Conservation (phyloP, 2,113 vertebrate genomes). For the Megaptera novaeangliae region DNA sequence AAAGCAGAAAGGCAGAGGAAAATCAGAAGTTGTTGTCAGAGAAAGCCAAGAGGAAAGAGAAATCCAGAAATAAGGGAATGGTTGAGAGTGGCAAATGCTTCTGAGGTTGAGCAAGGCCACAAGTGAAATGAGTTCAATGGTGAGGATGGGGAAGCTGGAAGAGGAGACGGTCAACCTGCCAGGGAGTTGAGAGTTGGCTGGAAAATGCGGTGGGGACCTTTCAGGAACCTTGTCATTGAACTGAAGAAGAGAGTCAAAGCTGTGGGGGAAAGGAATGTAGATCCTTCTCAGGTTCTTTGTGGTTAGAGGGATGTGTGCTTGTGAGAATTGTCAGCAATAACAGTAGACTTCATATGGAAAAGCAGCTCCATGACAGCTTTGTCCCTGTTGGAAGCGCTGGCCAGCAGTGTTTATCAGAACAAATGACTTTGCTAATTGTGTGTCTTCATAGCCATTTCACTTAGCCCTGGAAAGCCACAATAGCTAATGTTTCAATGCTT, state of each 20-base stretch:
- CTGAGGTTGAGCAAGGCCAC: background rate
- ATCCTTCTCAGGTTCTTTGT: background rate
- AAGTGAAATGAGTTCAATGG: background rate
- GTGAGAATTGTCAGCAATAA: background rate
- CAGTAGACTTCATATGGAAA: background rate
- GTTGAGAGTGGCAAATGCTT: background rate
- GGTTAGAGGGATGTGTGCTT: background rate
- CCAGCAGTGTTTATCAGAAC: background rate
- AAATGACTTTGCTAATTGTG: conserved; percentile 64
- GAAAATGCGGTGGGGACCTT: background rate
- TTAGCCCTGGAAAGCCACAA: conserved; percentile 55
- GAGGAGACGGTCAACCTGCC: background rate
- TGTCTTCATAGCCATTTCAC: conserved; percentile 13
- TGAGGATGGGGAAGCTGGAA: background rate
- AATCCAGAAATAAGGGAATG: background rate
- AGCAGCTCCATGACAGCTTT: background rate
- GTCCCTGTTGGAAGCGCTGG: background rate
- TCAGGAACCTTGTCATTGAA: background rate
- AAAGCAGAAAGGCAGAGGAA: background rate
- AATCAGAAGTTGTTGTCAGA: background rate
- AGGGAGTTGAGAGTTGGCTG: background rate
- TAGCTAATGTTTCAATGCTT: conserved; percentile 59
- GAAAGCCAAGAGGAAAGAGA: background rate
- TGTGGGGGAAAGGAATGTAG: background rate
- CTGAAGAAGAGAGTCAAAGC: background rate